Evolutionary conservation across 1,140 invertebrate species (phyloP), one percentile per base, ranked within the genome.

Genomic region (Pteromalus puparum): DNA sequence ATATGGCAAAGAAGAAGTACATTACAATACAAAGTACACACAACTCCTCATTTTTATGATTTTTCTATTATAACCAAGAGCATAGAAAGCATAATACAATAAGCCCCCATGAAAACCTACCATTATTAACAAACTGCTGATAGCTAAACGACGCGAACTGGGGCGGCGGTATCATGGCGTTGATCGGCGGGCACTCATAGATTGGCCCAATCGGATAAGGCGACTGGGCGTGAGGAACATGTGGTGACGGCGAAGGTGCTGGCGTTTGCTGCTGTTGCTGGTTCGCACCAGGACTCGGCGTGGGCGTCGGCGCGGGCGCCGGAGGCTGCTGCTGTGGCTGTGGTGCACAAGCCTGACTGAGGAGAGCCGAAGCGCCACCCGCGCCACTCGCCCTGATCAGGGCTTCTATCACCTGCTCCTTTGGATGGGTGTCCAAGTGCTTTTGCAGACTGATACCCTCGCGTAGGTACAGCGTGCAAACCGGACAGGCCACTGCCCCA

Each of bases 381-480:
- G 94, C 93, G n/a, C 84, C 65, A 78, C 90, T 92, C 2, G 90
- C 91, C 87, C 94, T 93, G 46, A 96, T 95, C 72, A 97, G 92
- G n/a, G 97, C 97, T 89, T 96, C 96, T 86, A 97, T 97, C 38
- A 97, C 96, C 90, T 97, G 96, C 89, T 97, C 96, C 90, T 97
- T 97, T 30, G 97, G 96, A 93, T 97, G 97, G 10, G 96, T 97
- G 88, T 96, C 95, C 89, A 97, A 94, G 91, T 97, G 97, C 85
- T 94, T 94, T 88, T 96, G 95, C 83, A 97, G 92, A 80, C 95
- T 95, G 92, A 97, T 97, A 46, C 96, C 97, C 92, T 96, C 96
- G 85, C 96, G 95, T 74, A 97, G 93, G 90, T 95, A 97, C 68
- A 97, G 93, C 28, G 97, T 97, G 93, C 97, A 97, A 73, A 97